A percentile compares a stretch with the other conserved stretches of the same genome.
These are phyloP conservation scores for Pipra filicauda DNA, from an alignment of 2,113 vertebrate genomes.

Conservation along the genomic window DNA sequence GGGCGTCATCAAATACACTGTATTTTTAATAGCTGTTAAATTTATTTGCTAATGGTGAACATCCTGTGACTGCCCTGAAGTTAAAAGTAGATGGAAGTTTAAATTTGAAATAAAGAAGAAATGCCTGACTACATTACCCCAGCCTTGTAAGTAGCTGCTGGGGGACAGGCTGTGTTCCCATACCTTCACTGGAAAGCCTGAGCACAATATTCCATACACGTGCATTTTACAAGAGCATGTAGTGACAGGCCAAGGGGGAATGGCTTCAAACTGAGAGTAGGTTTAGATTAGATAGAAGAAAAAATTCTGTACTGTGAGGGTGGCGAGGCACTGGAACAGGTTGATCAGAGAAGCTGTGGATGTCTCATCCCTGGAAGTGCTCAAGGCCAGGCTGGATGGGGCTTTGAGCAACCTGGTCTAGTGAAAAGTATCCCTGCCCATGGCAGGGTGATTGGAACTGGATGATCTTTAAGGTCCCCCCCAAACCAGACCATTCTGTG, in stretches of 20 bases:
- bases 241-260: not conserved
- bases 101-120: not conserved
- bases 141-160: not conserved
- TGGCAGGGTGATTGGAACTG: accelerated
- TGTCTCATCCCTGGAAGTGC: not conserved
- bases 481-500: not conserved
- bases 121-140: not conserved
- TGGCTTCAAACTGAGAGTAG: not conserved
- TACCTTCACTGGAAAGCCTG: not conserved
- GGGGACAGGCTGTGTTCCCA: not conserved
- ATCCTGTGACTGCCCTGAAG: not conserved
- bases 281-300: not conserved
- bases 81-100: not conserved
- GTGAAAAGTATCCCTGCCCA: not conserved
- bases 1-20: not conserved
- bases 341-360: accelerated
- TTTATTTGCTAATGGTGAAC: not conserved
- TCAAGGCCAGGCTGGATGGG: not conserved
- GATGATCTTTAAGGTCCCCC: not conserved
- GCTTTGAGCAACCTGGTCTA: not conserved
- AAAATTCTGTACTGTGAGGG: not conserved
- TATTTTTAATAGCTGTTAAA: not conserved
- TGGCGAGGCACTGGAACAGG: not conserved
- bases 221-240: not conserved
- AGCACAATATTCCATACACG: not conserved